Evolutionary conservation across 2,888 invertebrate genomes (phyloP), one percentile per base, ranked within the genome.

Genomic region (Thecophora atra): DNA sequence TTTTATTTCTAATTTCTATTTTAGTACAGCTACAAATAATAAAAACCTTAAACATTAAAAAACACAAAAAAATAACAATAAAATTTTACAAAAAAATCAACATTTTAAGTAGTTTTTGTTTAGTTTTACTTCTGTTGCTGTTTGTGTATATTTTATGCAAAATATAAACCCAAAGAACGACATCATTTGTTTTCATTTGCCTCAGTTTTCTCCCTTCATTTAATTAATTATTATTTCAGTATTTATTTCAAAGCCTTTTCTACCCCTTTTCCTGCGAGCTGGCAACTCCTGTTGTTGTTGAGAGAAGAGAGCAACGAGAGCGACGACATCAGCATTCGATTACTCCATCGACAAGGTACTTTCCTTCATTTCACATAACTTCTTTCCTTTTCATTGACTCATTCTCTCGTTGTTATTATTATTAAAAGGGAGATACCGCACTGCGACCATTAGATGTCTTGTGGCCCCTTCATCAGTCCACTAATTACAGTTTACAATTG

Each of bases 41-140:
- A n/a, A n/a, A n/a, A n/a, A n/a, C n/a, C n/a, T n/a, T n/a, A n/a
- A n/a, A n/a, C n/a, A n/a, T n/a, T 37, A 6, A 76, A 76, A 65
- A 64, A 72, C 72, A 72, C 75, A 72, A 73, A 65, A 71, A 76
- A 77, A n/a, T n/a, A 76, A 76, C 72, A 69, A 72, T 69, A 76
- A 78, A 77, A 37, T 37, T 65, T 70, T 72, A 75, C 73, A 69
- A 47, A 47, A 77, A 75, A 72, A 70, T 72, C n/a, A n/a, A 72
- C 70, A 76, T 72, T 72, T 73, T 65, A 70, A 58, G 42, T 52
- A 58, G 56, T 58, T 76, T 73, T 70, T 77, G 72, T 78, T 77
- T 37, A 37, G 6, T 37, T 37, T 37, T 11, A 8, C 3, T 37
- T 37, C 11, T 37, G 6, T 37, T 11, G 37, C 11, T 73, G 73